Percentiles rank a stretch among this genome's conserved stretches.
These are phyloP conservation scores for Hypotaenidia philippensis DNA, from an alignment of 2,797 vertebrate species.

Conservation along the genomic window DNA sequence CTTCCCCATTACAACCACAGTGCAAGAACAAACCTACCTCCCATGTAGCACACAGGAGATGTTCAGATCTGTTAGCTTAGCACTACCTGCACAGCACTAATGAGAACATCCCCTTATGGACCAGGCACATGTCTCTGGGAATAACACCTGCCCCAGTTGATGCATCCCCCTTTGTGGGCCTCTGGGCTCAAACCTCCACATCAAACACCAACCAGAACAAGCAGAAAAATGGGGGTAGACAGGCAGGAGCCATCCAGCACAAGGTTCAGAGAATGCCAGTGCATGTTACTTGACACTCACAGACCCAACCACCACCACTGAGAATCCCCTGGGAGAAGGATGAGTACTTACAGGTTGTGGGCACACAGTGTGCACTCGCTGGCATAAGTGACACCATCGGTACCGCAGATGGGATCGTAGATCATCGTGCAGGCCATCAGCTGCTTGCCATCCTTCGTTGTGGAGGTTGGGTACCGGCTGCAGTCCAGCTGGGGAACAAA, in stretches of 20 bases:
- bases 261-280: background rate
- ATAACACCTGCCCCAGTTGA: rapidly evolving
- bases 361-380: constrained; percentile 45
- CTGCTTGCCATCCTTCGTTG: background rate
- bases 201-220: background rate
- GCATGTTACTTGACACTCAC: no score
- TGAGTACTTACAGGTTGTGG: constrained; percentile 30
- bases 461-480: background rate
- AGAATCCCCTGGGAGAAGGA: background rate
- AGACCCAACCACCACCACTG: background rate
- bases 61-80: background rate
- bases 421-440: constrained; percentile 37
- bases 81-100: background rate
- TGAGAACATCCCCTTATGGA: background rate
- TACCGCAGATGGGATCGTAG: constrained; percentile 7
- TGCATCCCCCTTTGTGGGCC: background rate
- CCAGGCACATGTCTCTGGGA: background rate
- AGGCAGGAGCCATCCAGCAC: background rate
- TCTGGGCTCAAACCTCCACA: rapidly evolving
- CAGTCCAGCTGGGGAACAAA: constrained; percentile 54
- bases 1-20: background rate
- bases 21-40: background rate
- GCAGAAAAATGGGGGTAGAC: rapidly evolving
- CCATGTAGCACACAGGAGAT: rapidly evolving
- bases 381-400: constrained; percentile 21